These are phyloP conservation scores for Falco biarmicus DNA, from an alignment of 2,797 vertebrate species.

Conservation along the genomic window DNA sequence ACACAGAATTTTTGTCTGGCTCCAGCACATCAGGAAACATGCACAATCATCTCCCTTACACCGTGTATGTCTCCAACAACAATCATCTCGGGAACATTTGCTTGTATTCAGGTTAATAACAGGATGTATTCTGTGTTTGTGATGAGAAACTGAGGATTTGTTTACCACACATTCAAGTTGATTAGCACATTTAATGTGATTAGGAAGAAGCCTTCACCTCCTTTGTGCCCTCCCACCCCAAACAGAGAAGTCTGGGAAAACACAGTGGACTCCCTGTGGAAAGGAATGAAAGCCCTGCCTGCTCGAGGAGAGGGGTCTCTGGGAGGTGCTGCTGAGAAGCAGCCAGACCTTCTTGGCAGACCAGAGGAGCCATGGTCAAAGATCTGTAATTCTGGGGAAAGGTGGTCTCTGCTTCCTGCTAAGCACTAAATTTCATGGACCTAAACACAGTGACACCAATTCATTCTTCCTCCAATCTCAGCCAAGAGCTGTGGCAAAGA, in stretches of 20 bases:
- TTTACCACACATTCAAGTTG: neutral
- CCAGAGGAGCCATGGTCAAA: neutral
- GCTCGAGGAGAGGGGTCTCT: neutral
- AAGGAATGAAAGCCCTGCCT: neutral
- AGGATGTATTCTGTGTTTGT: neutral
- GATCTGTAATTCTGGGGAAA: neutral
- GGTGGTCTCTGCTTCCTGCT: neutral
- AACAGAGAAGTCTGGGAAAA: neutral
- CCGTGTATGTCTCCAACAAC: neutral
- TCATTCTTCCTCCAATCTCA: neutral
- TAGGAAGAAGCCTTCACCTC: neutral
- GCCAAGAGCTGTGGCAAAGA: neutral
- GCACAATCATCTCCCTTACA: neutral
- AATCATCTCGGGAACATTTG: neutral
- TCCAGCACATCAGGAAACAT: neutral
- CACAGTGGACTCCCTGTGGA: neutral
- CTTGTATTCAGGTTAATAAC: neutral
- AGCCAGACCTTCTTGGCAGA: neutral
- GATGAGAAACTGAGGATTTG: neutral
- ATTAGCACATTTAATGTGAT: neutral
- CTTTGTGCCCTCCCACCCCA: neutral
- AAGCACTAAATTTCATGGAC: neutral
- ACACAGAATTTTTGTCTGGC: neutral
- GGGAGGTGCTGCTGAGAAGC: neutral
- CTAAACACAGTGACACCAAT: neutral